These are phyloP conservation scores for Zoanthus sansibaricus DNA, from an alignment of 92 coral and sea anemone species.

Conservation along the genomic window DNA sequence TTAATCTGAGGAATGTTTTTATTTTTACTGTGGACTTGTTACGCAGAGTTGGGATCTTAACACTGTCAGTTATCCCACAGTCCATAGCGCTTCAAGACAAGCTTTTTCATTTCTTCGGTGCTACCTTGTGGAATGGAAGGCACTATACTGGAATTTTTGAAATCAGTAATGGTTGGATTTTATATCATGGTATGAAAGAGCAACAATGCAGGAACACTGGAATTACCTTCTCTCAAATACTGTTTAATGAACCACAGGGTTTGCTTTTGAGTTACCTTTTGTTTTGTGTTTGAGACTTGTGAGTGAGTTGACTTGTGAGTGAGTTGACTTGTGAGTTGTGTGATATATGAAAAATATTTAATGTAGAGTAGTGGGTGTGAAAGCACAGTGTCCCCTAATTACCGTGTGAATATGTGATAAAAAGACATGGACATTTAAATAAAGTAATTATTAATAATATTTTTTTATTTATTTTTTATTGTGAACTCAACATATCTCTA, in stretches of 20 bases:
- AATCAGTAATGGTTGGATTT: constrained; percentile 38
- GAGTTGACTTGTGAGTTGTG: neutral
- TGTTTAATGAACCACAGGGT: constrained; percentile 45
- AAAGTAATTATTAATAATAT: too few relatives aligned
- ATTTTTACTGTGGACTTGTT: constrained; percentile 55
- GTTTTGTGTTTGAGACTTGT: neutral
- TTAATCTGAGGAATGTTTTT: constrained; percentile 25
- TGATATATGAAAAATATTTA: neutral
- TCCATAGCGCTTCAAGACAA: constrained; percentile 16
- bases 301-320: neutral
- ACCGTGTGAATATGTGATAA: neutral
- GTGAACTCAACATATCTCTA: neutral
- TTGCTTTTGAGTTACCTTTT: constrained; percentile 45
- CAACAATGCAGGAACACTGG: constrained; percentile 33
- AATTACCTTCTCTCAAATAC: constrained; percentile 28
- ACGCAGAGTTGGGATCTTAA: constrained; percentile 54
- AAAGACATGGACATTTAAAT: neutral
- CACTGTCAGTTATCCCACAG: constrained; percentile 12
- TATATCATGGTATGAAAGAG: constrained; percentile 61
- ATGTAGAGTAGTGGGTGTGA: neutral
- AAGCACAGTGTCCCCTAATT: neutral
- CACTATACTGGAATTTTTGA: constrained; percentile 54
- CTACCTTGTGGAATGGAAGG: constrained; percentile 59
- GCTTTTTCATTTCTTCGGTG: constrained; percentile 22
- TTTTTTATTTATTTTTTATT: too few relatives aligned